These are phyloP conservation scores for Selenia dentaria DNA, from an alignment of 2,888 invertebrate species.

Conservation along the genomic window DNA sequence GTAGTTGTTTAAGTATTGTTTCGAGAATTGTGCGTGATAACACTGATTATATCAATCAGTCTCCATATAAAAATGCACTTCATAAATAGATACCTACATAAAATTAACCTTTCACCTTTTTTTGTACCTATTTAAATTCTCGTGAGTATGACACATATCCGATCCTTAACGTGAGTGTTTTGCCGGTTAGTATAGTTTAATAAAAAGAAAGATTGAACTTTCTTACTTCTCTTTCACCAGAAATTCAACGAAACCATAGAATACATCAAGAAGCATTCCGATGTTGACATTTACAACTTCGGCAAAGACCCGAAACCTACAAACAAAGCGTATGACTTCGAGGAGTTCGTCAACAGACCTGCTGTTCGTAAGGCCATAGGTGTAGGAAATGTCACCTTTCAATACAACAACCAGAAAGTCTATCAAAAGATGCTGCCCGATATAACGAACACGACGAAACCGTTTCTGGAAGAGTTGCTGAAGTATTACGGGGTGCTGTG, in stretches of 20 bases:
- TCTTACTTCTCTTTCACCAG: slow-evolving; percentile 31
- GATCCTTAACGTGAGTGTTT: no score
- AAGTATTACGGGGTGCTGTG: slow-evolving; percentile 87
- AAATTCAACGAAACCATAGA: slow-evolving; percentile 63
- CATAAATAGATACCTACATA: no score
- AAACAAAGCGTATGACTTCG: slow-evolving; percentile 34
- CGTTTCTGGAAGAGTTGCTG: slow-evolving; percentile 84
- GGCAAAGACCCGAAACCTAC: slow-evolving; percentile 33
- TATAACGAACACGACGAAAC: slow-evolving; percentile 87
- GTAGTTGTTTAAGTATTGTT: no score
- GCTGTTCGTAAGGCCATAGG: slow-evolving; percentile 74
- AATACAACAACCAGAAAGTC: slow-evolving; percentile 71
- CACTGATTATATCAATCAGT: no score
- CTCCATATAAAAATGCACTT: no score
- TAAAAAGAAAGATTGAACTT: neutral
- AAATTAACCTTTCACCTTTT: no score
- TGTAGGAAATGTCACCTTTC: slow-evolving; percentile 61
- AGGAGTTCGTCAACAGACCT: slow-evolving; percentile 46
- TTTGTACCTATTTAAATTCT: no score
- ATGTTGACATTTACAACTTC: slow-evolving; percentile 52
- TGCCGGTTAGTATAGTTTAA: no score
- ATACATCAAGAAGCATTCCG: slow-evolving; percentile 52
- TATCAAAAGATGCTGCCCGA: slow-evolving; percentile 87
- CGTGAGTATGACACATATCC: no score
- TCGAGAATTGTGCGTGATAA: no score